Percentiles rank a stretch among this genome's conserved stretches.
Evolutionary conservation across 2,888 invertebrate species (phyloP).

Genomic region (Cephus pulcher): DNA sequence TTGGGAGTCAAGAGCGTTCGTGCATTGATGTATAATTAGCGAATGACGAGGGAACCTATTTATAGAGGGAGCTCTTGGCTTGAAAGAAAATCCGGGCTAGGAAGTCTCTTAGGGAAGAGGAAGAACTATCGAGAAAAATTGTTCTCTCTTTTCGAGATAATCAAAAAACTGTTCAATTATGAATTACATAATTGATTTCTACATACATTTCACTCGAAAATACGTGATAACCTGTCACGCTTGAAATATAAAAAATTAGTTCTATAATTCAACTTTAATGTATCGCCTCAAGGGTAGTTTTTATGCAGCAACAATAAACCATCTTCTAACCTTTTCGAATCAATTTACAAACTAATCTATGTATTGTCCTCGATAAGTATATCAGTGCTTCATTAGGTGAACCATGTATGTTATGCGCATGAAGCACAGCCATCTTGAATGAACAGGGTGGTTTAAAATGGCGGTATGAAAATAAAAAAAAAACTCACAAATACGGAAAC

Average conservation of each 20-base stretch:
- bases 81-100: slow-evolving; percentile 27
- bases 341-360: not conserved
- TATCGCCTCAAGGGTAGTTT: no score
- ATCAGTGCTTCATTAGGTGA: not conserved
- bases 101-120: not conserved
- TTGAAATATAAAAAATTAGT: no score
- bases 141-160: not conserved
- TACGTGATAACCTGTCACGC: no score
- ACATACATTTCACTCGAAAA: not conserved
- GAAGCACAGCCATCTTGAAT: not conserved
- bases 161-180: not conserved
- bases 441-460: not conserved
- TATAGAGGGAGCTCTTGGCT: slow-evolving; percentile 60
- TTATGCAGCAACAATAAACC: not conserved
- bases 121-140: not conserved
- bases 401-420: not conserved
- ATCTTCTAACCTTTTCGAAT: not conserved
- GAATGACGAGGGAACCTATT: slow-evolving; percentile 54
- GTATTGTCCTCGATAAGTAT: not conserved
- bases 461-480: not conserved
- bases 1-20: slow-evolving; percentile 12
- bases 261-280: no score
- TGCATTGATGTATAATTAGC: slow-evolving; percentile 62
- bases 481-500: not conserved
- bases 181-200: not conserved